Conservation (phyloP, 2,797 vertebrate species). For the Vultur gryphus region DNA sequence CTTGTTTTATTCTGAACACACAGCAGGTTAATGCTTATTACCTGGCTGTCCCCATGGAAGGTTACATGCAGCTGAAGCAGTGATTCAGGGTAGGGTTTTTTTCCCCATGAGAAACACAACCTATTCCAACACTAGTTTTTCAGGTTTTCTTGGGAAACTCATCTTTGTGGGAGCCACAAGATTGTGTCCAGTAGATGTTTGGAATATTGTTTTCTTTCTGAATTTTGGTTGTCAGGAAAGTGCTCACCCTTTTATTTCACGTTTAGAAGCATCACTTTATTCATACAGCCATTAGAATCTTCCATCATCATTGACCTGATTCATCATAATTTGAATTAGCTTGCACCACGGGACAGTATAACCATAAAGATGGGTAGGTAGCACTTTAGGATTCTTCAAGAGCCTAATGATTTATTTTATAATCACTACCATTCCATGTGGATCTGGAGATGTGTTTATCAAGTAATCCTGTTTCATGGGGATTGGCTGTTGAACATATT, state of each 20-base stretch:
- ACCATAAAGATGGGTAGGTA: background rate
- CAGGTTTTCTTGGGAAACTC: background rate
- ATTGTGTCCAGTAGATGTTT: background rate
- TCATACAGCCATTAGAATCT: background rate
- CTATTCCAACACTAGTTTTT: background rate
- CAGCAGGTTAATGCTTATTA: background rate
- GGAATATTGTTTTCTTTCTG: background rate
- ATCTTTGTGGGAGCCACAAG: background rate
- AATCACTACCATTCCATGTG: background rate
- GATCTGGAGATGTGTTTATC: background rate
- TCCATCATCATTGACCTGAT: background rate
- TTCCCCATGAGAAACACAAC: background rate
- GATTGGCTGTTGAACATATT: background rate
- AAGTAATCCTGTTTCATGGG: background rate
- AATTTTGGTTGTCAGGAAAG: background rate
- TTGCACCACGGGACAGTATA: background rate
- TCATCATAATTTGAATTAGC: background rate
- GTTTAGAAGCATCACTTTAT: background rate
- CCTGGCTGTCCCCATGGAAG: background rate
- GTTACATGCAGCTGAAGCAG: background rate
- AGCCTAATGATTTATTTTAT: background rate
- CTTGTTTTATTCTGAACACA: background rate
- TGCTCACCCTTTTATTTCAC: background rate
- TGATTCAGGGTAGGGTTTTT: background rate
- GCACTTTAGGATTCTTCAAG: background rate